Conservation (phyloP, 2,113 vertebrate species). For the Hylia prasina region DNA sequence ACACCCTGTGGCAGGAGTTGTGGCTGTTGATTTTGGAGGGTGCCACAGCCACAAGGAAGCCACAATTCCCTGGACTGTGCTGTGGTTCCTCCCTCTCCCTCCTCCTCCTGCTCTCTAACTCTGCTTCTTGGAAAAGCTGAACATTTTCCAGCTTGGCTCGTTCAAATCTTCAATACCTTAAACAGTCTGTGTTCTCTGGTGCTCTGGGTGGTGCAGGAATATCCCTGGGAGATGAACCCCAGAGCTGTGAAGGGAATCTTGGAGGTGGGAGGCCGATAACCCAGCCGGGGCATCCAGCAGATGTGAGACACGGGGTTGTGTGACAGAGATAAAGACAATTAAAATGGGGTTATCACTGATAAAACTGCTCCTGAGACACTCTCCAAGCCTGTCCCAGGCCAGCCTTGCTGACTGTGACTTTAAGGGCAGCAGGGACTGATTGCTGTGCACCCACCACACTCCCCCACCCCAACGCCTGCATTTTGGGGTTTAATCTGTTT, state of each 20-base stretch:
- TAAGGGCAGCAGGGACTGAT: background rate
- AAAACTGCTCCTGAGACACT: background rate
- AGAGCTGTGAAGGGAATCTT: background rate
- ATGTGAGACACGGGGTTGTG: rapidly evolving
- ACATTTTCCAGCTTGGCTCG: background rate
- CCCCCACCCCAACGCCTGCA: background rate
- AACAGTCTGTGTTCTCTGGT: background rate
- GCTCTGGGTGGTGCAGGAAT: background rate
- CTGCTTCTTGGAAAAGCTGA: background rate
- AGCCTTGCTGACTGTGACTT: too few relatives aligned
- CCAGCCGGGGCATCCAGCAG: rapidly evolving
- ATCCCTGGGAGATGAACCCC: background rate
- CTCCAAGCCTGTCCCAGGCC: background rate
- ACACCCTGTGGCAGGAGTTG: background rate
- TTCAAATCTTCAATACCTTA: background rate
- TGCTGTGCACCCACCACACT: background rate
- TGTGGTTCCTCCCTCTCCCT: background rate
- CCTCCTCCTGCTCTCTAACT: background rate
- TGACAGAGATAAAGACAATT: rapidly evolving
- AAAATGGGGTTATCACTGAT: rapidly evolving
- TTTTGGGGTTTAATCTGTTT: background rate
- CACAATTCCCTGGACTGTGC: background rate
- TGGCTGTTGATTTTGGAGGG: background rate
- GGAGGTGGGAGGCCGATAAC: rapidly evolving
- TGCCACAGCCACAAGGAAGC: background rate